Evolutionary conservation across 1,140 invertebrate genomes (phyloP).

Genomic region (Neodiprion pinetum): DNA sequence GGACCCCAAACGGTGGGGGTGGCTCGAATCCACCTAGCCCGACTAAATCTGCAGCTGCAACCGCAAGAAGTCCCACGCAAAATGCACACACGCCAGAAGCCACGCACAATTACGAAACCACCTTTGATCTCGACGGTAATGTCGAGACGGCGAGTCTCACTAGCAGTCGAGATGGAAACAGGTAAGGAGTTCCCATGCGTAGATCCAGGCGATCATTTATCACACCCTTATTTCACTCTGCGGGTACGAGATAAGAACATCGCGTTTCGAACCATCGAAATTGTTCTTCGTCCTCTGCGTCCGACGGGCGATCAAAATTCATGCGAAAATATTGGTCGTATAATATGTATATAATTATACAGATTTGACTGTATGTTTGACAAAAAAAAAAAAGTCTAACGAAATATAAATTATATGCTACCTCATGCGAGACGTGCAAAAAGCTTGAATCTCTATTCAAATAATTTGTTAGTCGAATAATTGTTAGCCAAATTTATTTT

Average conservation of each 20-base stretch:
- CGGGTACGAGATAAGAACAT: no score
- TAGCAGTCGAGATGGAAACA: slow-evolving; percentile 73
- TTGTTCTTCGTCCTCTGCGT: not conserved
- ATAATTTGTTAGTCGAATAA: no score
- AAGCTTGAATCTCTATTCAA: no score
- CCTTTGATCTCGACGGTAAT: slow-evolving; percentile 84
- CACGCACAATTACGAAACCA: slow-evolving; percentile 80
- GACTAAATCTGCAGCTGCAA: slow-evolving; percentile 48
- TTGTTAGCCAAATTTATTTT: no score
- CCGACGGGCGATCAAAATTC: not conserved
- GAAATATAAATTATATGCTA: no score
- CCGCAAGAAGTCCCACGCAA: slow-evolving; percentile 50
- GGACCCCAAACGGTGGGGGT: slow-evolving; percentile 48
- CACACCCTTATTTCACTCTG: no score
- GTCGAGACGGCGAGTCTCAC: slow-evolving; percentile 74
- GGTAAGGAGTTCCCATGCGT: slow-evolving; percentile 53
- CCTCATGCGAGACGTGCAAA: no score
- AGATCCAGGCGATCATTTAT: no score
- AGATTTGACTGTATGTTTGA: not conserved
- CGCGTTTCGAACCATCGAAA: not conserved
- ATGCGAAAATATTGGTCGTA: slow-evolving; percentile 1
- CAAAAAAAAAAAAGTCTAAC: slow-evolving; percentile 8
- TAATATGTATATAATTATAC: slow-evolving; percentile 8
- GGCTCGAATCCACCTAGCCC: slow-evolving; percentile 54
- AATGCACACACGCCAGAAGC: slow-evolving; percentile 44